A percentile compares a stretch with the other conserved stretches of the same genome.
phyloP scores from a whole-genome alignment of 2,888 invertebrate species.

The Trachelus troglodyta region DNA sequence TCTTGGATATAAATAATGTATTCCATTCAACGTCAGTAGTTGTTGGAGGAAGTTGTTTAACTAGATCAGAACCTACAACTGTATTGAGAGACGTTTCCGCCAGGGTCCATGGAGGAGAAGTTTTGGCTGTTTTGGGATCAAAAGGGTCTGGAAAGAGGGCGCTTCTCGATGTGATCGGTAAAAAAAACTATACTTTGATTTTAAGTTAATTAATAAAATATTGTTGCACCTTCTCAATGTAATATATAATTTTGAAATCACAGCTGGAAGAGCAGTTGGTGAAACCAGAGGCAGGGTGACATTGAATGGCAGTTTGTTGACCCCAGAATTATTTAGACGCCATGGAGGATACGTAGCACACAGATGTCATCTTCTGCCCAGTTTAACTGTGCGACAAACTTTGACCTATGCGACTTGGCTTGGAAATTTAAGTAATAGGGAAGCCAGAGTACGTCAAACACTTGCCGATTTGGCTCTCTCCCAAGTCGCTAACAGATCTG shows the following conservation, averaged over 20 bases:
- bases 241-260: neutral
- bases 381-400: constrained; percentile 89
- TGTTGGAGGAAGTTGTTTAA: constrained; percentile 53
- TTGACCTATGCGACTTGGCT: constrained; percentile 78
- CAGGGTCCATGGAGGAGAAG: constrained; percentile 91
- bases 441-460: constrained; percentile 88
- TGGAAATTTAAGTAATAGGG: constrained; percentile 59
- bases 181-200: neutral
- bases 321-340: constrained; percentile 83
- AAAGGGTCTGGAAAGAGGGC: constrained; percentile 97
- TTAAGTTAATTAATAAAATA: neutral
- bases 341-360: constrained; percentile 91
- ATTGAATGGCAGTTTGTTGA: constrained; percentile 87
- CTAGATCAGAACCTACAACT: constrained; percentile 67
- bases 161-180: constrained; percentile 86
- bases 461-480: constrained; percentile 93
- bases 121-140: constrained; percentile 92
- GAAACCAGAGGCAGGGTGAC: constrained; percentile 90
- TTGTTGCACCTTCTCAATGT: neutral
- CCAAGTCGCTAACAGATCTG: constrained; percentile 87
- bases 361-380: constrained; percentile 85
- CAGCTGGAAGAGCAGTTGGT: constrained; percentile 77
- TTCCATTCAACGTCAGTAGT: constrained; percentile 74
- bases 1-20: constrained; percentile 87
- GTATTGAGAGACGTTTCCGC: constrained; percentile 94